Conservation (phyloP, 2,888 invertebrate species). For the Tuberolachnus salignus region DNA sequence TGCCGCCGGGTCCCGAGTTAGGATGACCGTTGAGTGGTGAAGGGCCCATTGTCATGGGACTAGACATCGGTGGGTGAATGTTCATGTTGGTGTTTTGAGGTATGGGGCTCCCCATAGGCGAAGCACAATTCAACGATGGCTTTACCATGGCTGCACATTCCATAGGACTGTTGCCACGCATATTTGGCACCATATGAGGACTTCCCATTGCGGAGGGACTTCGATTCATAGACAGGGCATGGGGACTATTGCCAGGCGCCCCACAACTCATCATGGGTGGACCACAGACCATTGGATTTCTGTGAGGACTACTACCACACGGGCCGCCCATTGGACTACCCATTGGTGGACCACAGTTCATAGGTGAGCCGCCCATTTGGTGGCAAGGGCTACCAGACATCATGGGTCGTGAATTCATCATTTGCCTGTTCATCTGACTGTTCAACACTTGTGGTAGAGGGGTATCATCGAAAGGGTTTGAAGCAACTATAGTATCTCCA, state of each 20-base stretch:
- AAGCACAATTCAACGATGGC: constrained; percentile 62
- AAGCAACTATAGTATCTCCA: constrained; percentile 93
- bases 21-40: constrained; percentile 63
- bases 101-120: constrained; percentile 76
- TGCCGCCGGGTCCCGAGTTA: constrained; percentile 49
- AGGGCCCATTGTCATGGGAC: constrained; percentile 65
- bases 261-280: constrained; percentile 73
- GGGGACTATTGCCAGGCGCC: constrained; percentile 66
- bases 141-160: constrained; percentile 60
- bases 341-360: constrained; percentile 69
- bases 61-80: constrained; percentile 69
- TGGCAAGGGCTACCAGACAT: constrained; percentile 66
- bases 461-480: constrained; percentile 95
- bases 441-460: constrained; percentile 61
- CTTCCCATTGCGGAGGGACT: constrained; percentile 60
- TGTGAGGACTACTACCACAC: constrained; percentile 59
- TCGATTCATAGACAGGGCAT: constrained; percentile 59
- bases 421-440: constrained; percentile 63
- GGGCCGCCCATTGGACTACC: constrained; percentile 65
- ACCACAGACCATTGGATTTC: constrained; percentile 60
- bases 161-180: constrained; percentile 64
- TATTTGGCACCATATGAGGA: constrained; percentile 59
- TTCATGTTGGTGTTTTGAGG: constrained; percentile 64
- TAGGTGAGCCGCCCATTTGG: constrained; percentile 67
- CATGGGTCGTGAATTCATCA: constrained; percentile 59